Base-by-base conservation (phyloP, 2,888 invertebrate species). In the Nineta flava region DNA sequence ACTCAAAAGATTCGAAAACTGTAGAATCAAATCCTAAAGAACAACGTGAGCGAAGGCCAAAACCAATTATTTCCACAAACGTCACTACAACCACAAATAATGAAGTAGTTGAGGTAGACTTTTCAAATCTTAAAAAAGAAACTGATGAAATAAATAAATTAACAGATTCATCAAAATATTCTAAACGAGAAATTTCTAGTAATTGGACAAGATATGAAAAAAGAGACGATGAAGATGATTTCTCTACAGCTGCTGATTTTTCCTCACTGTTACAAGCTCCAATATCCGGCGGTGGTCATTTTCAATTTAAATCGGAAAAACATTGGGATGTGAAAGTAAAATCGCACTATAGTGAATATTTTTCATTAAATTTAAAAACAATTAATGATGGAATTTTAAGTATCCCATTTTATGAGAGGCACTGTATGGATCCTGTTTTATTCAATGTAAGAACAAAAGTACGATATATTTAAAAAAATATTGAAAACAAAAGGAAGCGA, bases 361-460 rank as follows among this genome's bases (percentile, higher is more conserved):
- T 73, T 31, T 66, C 65, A 0, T 55, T 71, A 1, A 66, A 73
- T 55, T 57, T 70, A 2, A 62, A 63, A 16, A 56, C 63, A 2
- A 57, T 73, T 1, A 65, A 66, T 26, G 59, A 59, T 16, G 67
- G 68, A 1, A 57, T 72, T n/a, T 60, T 63, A 50, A 66, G 69
- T n/a, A 65, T 72, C 53, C 70, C 72, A 0, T 71, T 68, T 52
- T 66, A 68, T 55, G 65, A 69, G 49, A 67, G 66, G 12, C 57
- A 70, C 57, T 62, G 67, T 45, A 66, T 67, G 41, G 54, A 66
- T 0, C 55, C 64, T 0, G 55, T 57, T 2, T 62, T 69, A 59
- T 71, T 72, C 38, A 66, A 62, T 2, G 66, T 65, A 48, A 59
- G 64, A 31, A 61, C 47, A 40, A n/a, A 50, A 53, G 4, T 40